A percentile compares a stretch with the other conserved stretches of the same genome.
Evolutionary conservation across 2,888 invertebrate genomes (phyloP).

Genomic region (Synergus itoensis): DNA sequence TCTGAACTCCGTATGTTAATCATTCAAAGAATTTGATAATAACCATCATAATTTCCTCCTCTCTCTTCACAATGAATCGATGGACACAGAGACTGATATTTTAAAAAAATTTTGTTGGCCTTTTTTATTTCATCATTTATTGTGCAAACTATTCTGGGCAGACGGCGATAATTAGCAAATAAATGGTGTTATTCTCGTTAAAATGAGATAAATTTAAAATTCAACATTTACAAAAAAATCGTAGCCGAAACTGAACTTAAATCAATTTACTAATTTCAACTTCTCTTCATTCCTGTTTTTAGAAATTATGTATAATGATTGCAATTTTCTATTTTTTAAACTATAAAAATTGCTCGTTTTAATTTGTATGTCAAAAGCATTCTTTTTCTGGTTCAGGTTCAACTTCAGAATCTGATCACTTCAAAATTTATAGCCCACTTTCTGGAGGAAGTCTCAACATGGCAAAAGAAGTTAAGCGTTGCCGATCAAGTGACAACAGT

Average conservation of each 20-base stretch:
- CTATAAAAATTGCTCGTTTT: no score
- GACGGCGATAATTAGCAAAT: not conserved
- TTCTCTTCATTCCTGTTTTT: not conserved
- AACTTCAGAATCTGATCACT: constrained; percentile 96
- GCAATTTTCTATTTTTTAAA: no score
- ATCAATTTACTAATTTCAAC: no score
- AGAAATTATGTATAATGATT: no score
- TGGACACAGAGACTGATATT: not conserved
- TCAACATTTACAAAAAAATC: not conserved
- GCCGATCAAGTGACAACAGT: constrained; percentile 96
- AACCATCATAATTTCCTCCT: not conserved
- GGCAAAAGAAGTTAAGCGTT: constrained; percentile 95
- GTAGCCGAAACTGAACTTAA: no score
- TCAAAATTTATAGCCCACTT: constrained; percentile 98
- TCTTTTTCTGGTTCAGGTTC: constrained; percentile 81
- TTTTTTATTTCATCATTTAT: not conserved
- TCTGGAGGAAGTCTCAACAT: constrained; percentile 94
- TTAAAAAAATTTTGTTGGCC: not conserved
- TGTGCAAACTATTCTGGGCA: not conserved
- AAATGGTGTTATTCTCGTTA: not conserved
- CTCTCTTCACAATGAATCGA: not conserved
- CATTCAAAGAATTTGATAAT: not conserved
- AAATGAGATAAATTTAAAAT: not conserved
- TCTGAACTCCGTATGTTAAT: not conserved
- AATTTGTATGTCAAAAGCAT: not conserved